Evolutionary conservation across 2,888 invertebrate genomes (phyloP), one percentile per base, ranked within the genome.

Genomic region (Lomographa bimaculata): DNA sequence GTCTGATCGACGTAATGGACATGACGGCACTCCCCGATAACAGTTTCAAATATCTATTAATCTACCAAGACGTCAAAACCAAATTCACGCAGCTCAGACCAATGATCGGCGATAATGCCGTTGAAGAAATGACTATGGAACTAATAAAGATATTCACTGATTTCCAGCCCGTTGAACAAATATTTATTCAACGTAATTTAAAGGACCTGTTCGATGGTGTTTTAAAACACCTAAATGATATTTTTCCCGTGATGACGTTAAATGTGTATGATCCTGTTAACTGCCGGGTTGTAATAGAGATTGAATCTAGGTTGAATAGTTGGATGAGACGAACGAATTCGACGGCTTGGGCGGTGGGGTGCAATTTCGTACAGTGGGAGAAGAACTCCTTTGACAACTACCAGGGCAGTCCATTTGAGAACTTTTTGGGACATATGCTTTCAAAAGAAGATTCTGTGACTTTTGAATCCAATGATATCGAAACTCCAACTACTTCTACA

Each of bases 331-430:
- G n/a, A n/a, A n/a, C n/a, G n/a, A n/a, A n/a, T n/a, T n/a, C n/a
- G n/a, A n/a, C n/a, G 1, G 8, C 2, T 1, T 41, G 41, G 41
- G 14, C 41, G 0, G 5, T 41, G 0, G 41, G 41, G 0, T 35
- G 34, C 12, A 10, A 35, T 2, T 25, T 8, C 2, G 24, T 41
- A 1, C 41, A 41, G n/a, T 41, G 41, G 41, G 9, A 29, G 1
- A 16, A 35, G 0, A 41, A 41, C 6, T 35, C 11, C 2, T 1
- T 2, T 2, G 11, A 2, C 1, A 1, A 7, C 5, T 5, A n/a
- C 5, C 5, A 7, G 2, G 23, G 5, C 1, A 40, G 3, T 1
- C 23, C 34, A 0, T 40, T 7, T 7, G 18, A 19, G 8, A 40
- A 10, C 4, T 23, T 28, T 10, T 40, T 34, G 5, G 9, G 17